A percentile compares a stretch with the other conserved stretches of the same genome.
Evolutionary conservation across 2,113 vertebrate species (phyloP).

Genomic region (Megaceryle maxima): DNA sequence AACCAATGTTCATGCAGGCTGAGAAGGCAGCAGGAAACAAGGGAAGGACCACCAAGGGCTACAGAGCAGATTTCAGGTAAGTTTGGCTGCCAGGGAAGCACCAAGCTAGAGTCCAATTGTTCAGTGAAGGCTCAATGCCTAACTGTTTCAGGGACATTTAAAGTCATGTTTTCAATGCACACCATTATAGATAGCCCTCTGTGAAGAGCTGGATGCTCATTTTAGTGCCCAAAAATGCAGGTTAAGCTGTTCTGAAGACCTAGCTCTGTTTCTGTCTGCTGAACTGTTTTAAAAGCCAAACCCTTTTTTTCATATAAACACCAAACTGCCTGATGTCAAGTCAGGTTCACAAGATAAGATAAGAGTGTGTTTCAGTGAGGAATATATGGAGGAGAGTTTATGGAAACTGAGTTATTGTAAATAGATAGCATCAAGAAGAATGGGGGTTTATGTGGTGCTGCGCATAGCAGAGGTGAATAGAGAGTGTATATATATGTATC

Average conservation of each 20-base stretch:
- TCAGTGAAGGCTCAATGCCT: not conserved
- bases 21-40: not conserved
- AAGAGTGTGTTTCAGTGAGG: not conserved
- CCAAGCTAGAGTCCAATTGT: not conserved
- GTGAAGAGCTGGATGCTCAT: not conserved
- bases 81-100: not conserved
- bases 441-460: not conserved
- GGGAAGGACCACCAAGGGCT: not conserved
- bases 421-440: not conserved
- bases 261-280: constrained; percentile 11
- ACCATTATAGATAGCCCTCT: not conserved
- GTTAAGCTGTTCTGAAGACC: not conserved
- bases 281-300: constrained; percentile 38
- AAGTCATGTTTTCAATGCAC: constrained; percentile 1
- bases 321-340: constrained; percentile 36
- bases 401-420: constrained; percentile 40
- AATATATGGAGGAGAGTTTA: constrained; percentile 19
- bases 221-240: not conserved
- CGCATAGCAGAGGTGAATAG: not conserved
- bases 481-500: not conserved
- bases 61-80: not conserved
- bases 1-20: not conserved
- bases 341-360: constrained; percentile 53
- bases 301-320: constrained; percentile 54
- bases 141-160: not conserved